Conservation (phyloP, 2,113 vertebrate species). For the Fulmarus glacialis region DNA sequence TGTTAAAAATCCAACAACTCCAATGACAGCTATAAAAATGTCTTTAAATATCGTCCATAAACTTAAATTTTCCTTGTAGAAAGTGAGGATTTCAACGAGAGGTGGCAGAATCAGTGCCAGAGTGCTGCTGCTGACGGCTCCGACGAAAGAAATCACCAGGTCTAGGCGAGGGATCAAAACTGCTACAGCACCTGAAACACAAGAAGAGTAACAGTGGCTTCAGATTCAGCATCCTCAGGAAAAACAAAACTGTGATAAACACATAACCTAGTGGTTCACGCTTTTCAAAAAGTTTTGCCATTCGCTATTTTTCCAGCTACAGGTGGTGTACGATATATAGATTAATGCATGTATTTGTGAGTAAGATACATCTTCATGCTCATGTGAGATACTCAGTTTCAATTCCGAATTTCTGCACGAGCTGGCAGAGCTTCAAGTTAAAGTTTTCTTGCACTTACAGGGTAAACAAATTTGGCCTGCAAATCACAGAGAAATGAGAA, state of each 20-base stretch:
- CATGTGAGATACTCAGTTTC: not conserved
- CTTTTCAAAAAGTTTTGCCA: not conserved
- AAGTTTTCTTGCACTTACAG: not conserved
- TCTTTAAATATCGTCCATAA: constrained; percentile 82
- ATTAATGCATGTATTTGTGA: not conserved
- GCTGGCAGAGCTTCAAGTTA: not conserved
- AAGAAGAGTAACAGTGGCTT: not conserved
- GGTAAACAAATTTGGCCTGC: not conserved
- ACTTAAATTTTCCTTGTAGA: constrained; percentile 76
- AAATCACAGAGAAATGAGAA: not conserved
- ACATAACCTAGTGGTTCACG: not conserved
- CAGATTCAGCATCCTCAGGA: not conserved
- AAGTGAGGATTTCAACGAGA: constrained; percentile 85
- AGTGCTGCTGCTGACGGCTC: constrained; percentile 87
- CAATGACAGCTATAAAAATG: constrained; percentile 78
- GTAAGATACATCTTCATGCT: not conserved
- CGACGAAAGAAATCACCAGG: constrained; percentile 87
- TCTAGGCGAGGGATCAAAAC: constrained; percentile 85
- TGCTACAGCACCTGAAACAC: constrained; percentile 76
- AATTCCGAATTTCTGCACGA: not conserved
- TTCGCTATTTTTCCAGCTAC: not conserved
- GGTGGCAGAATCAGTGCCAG: constrained; percentile 87
- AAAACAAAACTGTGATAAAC: not conserved
- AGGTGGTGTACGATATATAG: not conserved
- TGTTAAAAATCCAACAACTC: constrained; percentile 84